Evolutionary conservation across 1,140 invertebrate genomes (phyloP).

Genomic region (Ceratosolen solmsi): DNA sequence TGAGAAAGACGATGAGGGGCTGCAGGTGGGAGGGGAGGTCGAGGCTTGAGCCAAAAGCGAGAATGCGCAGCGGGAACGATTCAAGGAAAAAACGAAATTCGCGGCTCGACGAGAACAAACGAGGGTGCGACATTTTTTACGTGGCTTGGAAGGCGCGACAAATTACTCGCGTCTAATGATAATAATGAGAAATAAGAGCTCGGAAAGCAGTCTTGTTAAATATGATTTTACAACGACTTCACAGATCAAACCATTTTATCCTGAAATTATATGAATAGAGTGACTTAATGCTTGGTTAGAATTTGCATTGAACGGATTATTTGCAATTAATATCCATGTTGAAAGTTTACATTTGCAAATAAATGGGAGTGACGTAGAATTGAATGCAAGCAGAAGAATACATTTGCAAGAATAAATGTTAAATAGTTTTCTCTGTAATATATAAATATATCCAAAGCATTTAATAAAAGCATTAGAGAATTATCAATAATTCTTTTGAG

Average conservation of each 20-base stretch:
- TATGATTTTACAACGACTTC: background rate
- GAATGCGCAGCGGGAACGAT: conserved; percentile 23
- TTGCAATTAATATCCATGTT: too few species aligned
- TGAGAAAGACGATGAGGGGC: conserved; percentile 8
- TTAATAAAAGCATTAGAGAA: too few species aligned
- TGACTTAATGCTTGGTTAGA: too few species aligned
- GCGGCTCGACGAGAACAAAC: background rate
- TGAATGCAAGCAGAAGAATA: too few species aligned
- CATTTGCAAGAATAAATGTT: too few species aligned
- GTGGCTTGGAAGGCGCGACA: background rate
- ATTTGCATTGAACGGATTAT: too few species aligned
- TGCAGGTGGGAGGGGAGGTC: background rate
- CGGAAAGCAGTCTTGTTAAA: background rate
- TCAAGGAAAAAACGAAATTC: conserved; percentile 5
- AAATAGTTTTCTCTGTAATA: too few species aligned
- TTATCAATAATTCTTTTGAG: too few species aligned
- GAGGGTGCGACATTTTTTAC: background rate
- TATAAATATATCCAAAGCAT: too few species aligned
- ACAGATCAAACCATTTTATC: background rate
- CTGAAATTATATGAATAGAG: background rate
- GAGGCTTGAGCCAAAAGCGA: conserved; percentile 19
- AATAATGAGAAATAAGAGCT: conserved; percentile 27
- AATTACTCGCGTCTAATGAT: conserved; percentile 21
- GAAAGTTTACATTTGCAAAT: too few species aligned
- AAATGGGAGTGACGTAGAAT: too few species aligned